Percentiles rank a stretch among this genome's conserved stretches.
These are phyloP conservation scores for Meloidogyne exigua DNA, from an alignment of 1,140 invertebrate species.

Conservation along the genomic window DNA sequence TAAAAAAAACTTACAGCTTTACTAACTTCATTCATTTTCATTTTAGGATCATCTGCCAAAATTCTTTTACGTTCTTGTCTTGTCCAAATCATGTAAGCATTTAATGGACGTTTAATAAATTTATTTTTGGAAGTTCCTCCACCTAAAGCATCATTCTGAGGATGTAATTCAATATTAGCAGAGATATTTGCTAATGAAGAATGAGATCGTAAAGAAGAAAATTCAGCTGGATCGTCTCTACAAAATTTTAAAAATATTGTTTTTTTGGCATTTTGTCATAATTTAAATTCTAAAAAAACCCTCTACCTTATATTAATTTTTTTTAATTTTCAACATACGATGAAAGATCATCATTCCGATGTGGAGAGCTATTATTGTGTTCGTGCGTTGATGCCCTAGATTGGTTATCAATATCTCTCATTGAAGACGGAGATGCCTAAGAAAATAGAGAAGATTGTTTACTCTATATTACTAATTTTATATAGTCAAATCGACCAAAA, in stretches of 20 bases:
- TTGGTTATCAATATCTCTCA: constrained; percentile 17
- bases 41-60: constrained; percentile 54
- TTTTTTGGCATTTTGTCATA: not conserved
- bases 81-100: constrained; percentile 60
- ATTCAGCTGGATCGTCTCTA: constrained; percentile 41
- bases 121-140: constrained; percentile 43
- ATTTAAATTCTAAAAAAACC: not conserved
- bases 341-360: constrained; percentile 12
- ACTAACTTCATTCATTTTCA: constrained; percentile 51
- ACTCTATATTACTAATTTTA: too few species aligned
- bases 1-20: constrained; percentile 40
- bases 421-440: constrained; percentile 21
- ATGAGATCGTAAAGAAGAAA: constrained; percentile 33
- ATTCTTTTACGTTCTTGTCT: constrained; percentile 66
- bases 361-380: constrained; percentile 17
- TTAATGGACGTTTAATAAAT: constrained; percentile 52
- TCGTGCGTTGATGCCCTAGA: constrained; percentile 24
- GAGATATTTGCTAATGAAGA: constrained; percentile 36
- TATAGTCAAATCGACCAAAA: not conserved
- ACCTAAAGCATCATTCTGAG: constrained; percentile 40
- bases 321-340: not conserved
- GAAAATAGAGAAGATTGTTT: not conserved
- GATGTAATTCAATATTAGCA: constrained; percentile 49
- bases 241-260: constrained; percentile 3
- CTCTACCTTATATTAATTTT: not conserved